Percentiles rank a stretch among this genome's conserved stretches.
Conservation (phyloP, 2,797 vertebrate genomes). For the Staurois parvus region DNA sequence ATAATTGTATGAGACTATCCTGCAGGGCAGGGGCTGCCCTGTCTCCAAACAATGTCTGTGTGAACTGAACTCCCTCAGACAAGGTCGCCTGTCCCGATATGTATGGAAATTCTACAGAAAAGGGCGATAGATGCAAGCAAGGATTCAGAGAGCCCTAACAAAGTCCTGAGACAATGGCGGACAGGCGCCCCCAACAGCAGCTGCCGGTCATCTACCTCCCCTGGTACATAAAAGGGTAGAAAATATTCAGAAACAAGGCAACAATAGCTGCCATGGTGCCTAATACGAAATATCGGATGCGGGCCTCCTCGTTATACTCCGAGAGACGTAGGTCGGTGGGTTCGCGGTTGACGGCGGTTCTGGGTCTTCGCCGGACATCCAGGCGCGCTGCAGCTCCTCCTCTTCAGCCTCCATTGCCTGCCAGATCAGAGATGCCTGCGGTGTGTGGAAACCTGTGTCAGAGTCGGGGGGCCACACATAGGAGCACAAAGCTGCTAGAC, state of each 20-base stretch:
- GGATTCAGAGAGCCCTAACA: background rate
- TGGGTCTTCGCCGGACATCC: conserved; percentile 66
- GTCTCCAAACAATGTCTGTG: background rate
- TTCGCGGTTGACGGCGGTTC: conserved; percentile 68
- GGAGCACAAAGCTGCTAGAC: conserved; percentile 50
- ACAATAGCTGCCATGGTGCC: conserved; percentile 88
- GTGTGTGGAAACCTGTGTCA: conserved; percentile 98
- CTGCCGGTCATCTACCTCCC: conserved; percentile 76
- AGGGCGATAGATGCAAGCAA: background rate
- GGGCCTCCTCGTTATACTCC: conserved; percentile 85
- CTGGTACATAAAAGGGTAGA: conserved; percentile 88
- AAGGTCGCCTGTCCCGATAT: background rate
- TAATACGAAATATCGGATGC: conserved; percentile 89
- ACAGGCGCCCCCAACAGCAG: background rate
- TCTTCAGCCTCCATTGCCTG: conserved; percentile 98
- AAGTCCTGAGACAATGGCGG: conserved; percentile 14
- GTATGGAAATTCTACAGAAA: background rate
- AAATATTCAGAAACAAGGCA: conserved; percentile 88
- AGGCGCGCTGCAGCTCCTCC: conserved; percentile 73
- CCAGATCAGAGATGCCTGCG: conserved; percentile 99
- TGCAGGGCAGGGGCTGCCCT: background rate
- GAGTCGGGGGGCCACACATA: conserved; percentile 75
- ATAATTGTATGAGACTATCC: background rate
- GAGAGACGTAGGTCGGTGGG: conserved; percentile 72
- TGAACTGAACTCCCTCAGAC: conserved; percentile 4